phyloP scores from a whole-genome alignment of 2,113 vertebrate species.

The Stictonetta naevosa region DNA sequence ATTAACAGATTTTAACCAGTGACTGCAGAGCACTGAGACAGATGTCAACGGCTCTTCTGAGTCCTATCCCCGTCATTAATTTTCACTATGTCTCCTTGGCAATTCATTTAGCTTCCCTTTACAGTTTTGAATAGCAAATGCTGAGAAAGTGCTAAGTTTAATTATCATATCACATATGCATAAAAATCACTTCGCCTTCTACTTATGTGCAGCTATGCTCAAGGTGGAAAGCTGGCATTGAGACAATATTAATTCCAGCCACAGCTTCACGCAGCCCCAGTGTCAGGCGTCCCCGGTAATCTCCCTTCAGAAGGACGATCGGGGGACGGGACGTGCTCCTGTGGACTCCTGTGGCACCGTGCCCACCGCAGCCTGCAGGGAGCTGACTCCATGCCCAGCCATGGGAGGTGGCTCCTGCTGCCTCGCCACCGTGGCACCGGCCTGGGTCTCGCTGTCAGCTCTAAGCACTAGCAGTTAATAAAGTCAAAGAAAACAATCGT shows the following conservation, averaged over 20 bases:
- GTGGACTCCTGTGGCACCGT: background rate
- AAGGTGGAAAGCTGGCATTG: background rate
- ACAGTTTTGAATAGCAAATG: background rate
- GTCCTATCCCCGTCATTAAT: background rate
- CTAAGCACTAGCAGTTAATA: background rate
- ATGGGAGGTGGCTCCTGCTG: background rate
- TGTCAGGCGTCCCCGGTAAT: background rate
- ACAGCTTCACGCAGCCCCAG: background rate
- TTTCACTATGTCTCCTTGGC: background rate
- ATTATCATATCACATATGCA: background rate
- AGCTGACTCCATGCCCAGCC: background rate
- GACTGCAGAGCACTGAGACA: background rate
- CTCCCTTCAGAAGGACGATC: background rate
- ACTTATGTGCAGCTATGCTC: background rate
- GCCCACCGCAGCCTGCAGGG: background rate
- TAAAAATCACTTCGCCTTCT: background rate
- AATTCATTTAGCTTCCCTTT: slow-evolving; percentile 21
- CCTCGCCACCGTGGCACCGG: background rate
- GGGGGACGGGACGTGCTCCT: background rate
- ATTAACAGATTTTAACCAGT: background rate
- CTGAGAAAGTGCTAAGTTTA: background rate
- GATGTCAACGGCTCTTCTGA: background rate
- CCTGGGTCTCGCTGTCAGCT: background rate
- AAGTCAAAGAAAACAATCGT: background rate
- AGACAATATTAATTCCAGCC: background rate